These are phyloP conservation scores for Odontamblyopus rebecca DNA, from an alignment of 2,797 vertebrate genomes.

Conservation along the genomic window DNA sequence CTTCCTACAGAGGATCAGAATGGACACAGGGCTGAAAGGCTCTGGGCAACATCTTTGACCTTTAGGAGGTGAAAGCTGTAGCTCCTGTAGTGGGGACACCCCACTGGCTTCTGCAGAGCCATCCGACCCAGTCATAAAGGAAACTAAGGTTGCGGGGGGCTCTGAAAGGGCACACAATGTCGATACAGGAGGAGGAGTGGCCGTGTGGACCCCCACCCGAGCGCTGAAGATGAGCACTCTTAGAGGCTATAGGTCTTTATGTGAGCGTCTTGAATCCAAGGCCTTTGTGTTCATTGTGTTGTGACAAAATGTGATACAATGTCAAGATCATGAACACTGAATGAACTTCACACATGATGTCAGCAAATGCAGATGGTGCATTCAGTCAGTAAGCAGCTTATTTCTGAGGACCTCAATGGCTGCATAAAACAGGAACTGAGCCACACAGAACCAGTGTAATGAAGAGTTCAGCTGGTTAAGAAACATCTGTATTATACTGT, in stretches of 20 bases:
- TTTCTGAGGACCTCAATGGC: constrained; percentile 4
- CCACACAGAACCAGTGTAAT: neutral
- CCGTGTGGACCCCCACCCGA: constrained; percentile 62
- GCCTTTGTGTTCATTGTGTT: constrained; percentile 57
- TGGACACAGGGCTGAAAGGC: constrained; percentile 30
- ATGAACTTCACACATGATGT: constrained; percentile 37
- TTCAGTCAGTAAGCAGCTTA: constrained; percentile 25
- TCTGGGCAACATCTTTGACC: constrained; percentile 69
- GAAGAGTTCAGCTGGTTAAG: constrained; percentile 11
- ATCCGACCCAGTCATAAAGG: constrained; percentile 69
- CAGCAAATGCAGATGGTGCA: constrained; percentile 40
- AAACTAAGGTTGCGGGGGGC: constrained; percentile 64
- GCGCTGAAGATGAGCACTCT: constrained; percentile 61
- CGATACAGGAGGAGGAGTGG: constrained; percentile 72
- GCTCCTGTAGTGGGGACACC: constrained; percentile 66
- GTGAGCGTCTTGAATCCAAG: constrained; percentile 54
- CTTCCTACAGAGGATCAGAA: constrained; percentile 14
- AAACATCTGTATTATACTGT: constrained; percentile 15
- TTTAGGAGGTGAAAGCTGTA: constrained; percentile 69
- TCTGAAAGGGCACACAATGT: constrained; percentile 76
- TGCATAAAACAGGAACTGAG: neutral
- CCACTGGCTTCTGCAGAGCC: constrained; percentile 62
- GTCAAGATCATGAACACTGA: constrained; percentile 41
- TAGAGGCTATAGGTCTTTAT: constrained; percentile 51
- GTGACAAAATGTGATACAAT: constrained; percentile 48